Base-by-base conservation (phyloP, 2,888 invertebrate genomes). In the Cataglyphis cursor region DNA sequence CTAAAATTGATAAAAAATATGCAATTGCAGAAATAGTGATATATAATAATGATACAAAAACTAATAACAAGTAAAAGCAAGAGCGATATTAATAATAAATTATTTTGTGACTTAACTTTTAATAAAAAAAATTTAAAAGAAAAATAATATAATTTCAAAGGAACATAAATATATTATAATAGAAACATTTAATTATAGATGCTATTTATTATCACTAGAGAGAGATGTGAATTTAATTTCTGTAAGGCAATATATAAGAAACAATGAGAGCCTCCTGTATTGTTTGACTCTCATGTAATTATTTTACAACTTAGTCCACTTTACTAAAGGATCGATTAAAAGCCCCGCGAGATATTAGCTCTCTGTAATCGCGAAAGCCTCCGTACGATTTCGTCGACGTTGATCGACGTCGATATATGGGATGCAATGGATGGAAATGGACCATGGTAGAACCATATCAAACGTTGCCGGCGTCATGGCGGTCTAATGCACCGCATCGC, bases 401-500 rank as follows among this genome's bases (percentile, higher is more conserved):
- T 80, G 78, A 80, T 80, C 78, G 72, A 72, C 59, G 15, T 80
- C 78, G 72, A 80, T 80, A 80, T 72, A 80, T 24, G 70, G 72
- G 59, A 78, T 41, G 38, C 35, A 48, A 21, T 66, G 73, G 28
- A 51, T 87, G 85, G 81, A 88, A 91, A 91, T 89, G 89, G 87
- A 89, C 80, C 87, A 80, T 86, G 84, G 82, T 82, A 80, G 85
- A 88, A 86, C 80, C 85, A 82, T 85, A 88, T 90, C 87, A 89
- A 88, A 91, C 84, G 86, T 86, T 85, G 59, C 85, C 81, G 84
- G 86, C 89, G 85, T 85, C 86, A 88, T 86, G 65, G 76, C 86
- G 72, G 73, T 83, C 87, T 89, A 92, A 92, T 90, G 90, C 88
- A 87, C 83, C 85, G 83, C 87, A 84, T 85, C 88, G 87, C 70